Percentiles rank a stretch among this genome's conserved stretches.
Evolutionary conservation across 2,797 vertebrate species (phyloP).

Genomic region (Periparus ater): DNA sequence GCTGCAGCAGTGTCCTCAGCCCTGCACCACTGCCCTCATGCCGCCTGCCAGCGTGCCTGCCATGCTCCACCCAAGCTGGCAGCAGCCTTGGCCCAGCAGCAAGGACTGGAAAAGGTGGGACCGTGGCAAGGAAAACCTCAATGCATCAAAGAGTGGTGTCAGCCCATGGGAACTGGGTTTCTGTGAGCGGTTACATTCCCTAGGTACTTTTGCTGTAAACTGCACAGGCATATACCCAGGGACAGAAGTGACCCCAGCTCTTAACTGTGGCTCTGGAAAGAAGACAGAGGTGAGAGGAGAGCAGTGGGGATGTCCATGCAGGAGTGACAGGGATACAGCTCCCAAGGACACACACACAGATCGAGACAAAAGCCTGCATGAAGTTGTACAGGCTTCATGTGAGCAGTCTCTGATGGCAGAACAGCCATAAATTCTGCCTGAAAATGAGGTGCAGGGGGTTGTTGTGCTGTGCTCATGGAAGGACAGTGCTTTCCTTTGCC

Average conservation of each 20-base stretch:
- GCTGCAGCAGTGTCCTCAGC: background rate
- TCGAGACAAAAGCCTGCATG: background rate
- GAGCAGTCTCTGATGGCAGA: background rate
- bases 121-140: background rate
- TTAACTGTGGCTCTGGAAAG: background rate
- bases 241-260: background rate
- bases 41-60: background rate
- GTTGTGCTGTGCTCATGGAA: background rate
- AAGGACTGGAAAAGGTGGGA: background rate
- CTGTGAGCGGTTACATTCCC: background rate
- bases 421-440: background rate
- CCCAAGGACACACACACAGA: background rate
- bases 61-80: background rate
- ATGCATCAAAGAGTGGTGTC: background rate
- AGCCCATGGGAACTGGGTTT: background rate
- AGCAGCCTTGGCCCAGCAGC: background rate
- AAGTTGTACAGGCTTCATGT: background rate
- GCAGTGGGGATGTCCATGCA: fast-evolving
- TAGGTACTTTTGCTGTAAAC: background rate
- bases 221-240: fast-evolving
- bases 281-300: background rate
- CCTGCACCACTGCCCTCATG: background rate
- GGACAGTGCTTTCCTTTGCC: fast-evolving
- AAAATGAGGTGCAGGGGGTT: background rate
- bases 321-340: background rate